phyloP scores from a whole-genome alignment of 2,113 vertebrate genomes.

The Anser brachyrhynchus region DNA sequence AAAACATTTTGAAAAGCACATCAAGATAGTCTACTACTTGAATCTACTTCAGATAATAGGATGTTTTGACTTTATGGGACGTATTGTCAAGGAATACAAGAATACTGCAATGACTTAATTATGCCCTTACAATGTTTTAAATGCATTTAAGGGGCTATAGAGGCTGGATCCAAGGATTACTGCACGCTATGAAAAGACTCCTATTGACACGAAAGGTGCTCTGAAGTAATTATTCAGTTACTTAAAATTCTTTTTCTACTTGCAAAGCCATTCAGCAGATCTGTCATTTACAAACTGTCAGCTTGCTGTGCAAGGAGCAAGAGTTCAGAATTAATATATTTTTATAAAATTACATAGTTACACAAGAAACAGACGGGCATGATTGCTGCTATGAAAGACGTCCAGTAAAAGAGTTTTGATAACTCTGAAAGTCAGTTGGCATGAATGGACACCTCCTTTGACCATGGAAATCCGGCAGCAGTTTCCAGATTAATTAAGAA shows the following conservation, averaged over 20 bases:
- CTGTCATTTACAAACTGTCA: slow-evolving; percentile 14
- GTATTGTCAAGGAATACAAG: slow-evolving; percentile 10
- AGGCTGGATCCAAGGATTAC: slow-evolving; percentile 11
- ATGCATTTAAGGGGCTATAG: slow-evolving; percentile 11
- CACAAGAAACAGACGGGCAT: neutral
- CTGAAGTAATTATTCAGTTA: slow-evolving; percentile 32
- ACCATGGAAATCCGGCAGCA: neutral
- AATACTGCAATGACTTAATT: slow-evolving; percentile 32
- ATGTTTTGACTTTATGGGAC: neutral
- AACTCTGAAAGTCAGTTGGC: neutral
- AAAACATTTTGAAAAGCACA: neutral
- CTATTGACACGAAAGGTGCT: neutral
- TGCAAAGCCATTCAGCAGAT: slow-evolving; percentile 6
- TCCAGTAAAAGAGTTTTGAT: neutral
- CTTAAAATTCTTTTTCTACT: slow-evolving; percentile 33
- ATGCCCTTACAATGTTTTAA: slow-evolving; percentile 23
- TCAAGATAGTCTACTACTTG: neutral
- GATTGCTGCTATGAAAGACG: neutral
- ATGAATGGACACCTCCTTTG: neutral
- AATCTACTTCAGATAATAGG: neutral
- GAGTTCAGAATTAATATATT: slow-evolving; percentile 7
- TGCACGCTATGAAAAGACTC: neutral
- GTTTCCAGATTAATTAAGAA: neutral
- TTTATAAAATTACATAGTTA: neutral
- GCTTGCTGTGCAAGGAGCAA: neutral